phyloP scores from a whole-genome alignment of 2,888 invertebrate genomes.

The Melanotus villosus region DNA sequence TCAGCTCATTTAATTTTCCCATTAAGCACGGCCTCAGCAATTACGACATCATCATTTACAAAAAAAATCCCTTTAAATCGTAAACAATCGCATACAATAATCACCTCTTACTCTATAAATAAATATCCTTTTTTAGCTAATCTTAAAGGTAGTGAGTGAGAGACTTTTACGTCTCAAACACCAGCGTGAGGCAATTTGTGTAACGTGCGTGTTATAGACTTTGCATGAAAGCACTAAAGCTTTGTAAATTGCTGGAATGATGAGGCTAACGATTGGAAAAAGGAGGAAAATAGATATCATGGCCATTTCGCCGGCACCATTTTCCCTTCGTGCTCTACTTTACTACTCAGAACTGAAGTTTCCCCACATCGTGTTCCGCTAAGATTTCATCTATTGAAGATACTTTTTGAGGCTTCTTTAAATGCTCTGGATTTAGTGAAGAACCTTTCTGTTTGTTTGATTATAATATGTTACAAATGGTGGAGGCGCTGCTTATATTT shows the following conservation, averaged over 20 bases:
- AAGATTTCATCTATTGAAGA: background rate
- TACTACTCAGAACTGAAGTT: background rate
- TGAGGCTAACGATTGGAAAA: constrained; percentile 34
- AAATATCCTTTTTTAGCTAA: background rate
- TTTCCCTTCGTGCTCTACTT: constrained; percentile 10
- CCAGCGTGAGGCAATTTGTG: constrained; percentile 15
- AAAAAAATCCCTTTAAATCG: too few relatives aligned
- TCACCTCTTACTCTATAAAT: too few relatives aligned
- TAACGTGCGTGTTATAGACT: constrained; percentile 25
- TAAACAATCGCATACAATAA: too few relatives aligned
- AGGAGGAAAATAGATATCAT: constrained; percentile 33
- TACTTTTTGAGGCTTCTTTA: too few relatives aligned
- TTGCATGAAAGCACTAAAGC: constrained; percentile 24
- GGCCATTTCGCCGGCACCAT: constrained; percentile 16
- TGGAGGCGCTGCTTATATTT: too few relatives aligned
- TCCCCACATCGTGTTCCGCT: background rate
- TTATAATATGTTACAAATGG: too few relatives aligned
- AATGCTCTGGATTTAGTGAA: too few relatives aligned
- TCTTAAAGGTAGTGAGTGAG: background rate
- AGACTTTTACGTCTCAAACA: constrained; percentile 5
- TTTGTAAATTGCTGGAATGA: constrained; percentile 34
- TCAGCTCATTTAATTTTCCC: too few relatives aligned
- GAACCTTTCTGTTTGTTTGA: too few relatives aligned
- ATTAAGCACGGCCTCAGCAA: too few relatives aligned
- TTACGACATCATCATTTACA: too few relatives aligned